Evolutionary conservation across 2,797 vertebrate species (phyloP).

Genomic region (Ctenosaura bakeri): DNA sequence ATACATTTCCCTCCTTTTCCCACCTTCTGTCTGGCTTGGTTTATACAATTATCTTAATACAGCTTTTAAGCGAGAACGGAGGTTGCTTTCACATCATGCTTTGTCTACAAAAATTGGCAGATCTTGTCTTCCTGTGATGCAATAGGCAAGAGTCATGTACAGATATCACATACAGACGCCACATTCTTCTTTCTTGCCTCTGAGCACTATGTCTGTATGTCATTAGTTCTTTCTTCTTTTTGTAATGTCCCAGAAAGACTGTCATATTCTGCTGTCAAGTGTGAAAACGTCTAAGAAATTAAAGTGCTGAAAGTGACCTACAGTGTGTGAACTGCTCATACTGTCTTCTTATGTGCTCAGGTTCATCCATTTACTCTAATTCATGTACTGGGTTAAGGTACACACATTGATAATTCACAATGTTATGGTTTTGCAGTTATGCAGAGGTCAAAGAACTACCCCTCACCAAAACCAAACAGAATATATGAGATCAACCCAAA

Average conservation of each 20-base stretch:
- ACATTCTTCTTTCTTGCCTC: not conserved
- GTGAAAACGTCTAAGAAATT: slow-evolving; percentile 5
- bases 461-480: not conserved
- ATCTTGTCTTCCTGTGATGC: not conserved
- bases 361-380: not conserved
- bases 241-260: too few relatives aligned
- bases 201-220: not conserved
- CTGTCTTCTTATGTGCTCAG: not conserved
- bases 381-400: not conserved
- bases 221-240: not conserved
- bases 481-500: not conserved
- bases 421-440: not conserved
- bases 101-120: not conserved
- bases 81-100: not conserved
- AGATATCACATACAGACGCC: not conserved
- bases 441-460: not conserved
- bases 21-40: slow-evolving; percentile 12
- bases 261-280: not conserved
- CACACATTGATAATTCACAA: not conserved
- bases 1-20: not conserved
- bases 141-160: not conserved
- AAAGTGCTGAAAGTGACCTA: not conserved
- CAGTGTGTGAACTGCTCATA: not conserved
- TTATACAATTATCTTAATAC: slow-evolving; percentile 5
- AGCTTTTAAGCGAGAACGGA: not conserved